Conservation (phyloP, 2,888 invertebrate species). For the Plebejus anna region DNA sequence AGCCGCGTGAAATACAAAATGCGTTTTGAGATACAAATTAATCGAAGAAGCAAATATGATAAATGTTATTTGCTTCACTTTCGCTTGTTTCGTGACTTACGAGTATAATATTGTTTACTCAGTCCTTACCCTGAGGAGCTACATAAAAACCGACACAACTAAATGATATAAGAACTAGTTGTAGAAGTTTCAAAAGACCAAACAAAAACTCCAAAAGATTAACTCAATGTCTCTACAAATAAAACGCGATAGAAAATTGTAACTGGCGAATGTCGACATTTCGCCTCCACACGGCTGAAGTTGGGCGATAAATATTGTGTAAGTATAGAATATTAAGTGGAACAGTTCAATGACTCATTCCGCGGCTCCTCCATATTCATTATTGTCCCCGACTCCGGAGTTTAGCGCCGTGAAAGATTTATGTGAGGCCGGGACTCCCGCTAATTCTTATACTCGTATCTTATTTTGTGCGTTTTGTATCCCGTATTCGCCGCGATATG, state of each 20-base stretch:
- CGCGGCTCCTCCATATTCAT: conserved; percentile 23
- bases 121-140: no score
- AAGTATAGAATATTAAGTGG: conserved; percentile 27
- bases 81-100: no score
- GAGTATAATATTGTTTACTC: no score
- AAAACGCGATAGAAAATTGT: conserved; percentile 5
- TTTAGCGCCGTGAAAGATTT: conserved; percentile 25
- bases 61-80: background rate
- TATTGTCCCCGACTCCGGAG: conserved; percentile 9
- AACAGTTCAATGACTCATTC: conserved; percentile 26
- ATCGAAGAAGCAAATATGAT: background rate
- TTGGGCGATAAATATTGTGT: conserved; percentile 18
- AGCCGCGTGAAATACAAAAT: background rate
- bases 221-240: background rate
- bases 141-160: no score
- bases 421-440: conserved; percentile 7
- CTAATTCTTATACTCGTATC: conserved; percentile 22
- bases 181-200: background rate
- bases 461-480: conserved; percentile 16
- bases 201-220: background rate
- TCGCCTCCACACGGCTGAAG: background rate
- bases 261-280: background rate
- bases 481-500: conserved; percentile 16
- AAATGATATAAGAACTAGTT: background rate
- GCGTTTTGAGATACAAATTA: background rate